phyloP scores from a whole-genome alignment of 92 coral and sea anemone species.

The Palythoa caribaeorum region DNA sequence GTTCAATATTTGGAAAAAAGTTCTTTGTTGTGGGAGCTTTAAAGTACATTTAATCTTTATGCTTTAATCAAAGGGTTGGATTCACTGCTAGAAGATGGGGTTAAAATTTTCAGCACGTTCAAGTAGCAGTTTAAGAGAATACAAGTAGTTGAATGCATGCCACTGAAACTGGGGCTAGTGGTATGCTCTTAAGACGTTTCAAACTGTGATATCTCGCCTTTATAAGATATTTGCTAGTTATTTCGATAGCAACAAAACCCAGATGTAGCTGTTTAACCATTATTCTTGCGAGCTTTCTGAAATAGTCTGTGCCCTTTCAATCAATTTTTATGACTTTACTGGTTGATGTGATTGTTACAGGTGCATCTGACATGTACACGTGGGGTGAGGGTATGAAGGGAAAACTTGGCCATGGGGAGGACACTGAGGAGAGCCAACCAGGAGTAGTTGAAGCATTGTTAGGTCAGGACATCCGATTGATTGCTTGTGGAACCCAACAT shows the following conservation, averaged over 20 bases:
- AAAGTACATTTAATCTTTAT: neutral
- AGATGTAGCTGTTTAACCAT: neutral
- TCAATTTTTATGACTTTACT: too few species aligned
- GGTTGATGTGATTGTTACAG: slow-evolving; percentile 30
- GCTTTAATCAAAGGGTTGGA: neutral
- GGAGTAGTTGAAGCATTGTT: slow-evolving; percentile 87
- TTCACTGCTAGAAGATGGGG: too few species aligned
- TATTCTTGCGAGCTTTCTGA: neutral
- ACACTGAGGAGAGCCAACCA: slow-evolving; percentile 86
- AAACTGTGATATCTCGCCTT: too few species aligned
- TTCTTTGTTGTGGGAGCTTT: neutral
- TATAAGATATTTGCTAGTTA: neutral
- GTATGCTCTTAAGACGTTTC: too few species aligned
- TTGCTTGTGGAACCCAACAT: slow-evolving; percentile 88
- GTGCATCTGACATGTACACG: slow-evolving; percentile 88
- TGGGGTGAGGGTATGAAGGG: slow-evolving; percentile 99
- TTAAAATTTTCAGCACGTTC: too few species aligned
- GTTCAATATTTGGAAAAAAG: neutral
- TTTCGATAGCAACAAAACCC: neutral
- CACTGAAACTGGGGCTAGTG: too few species aligned
- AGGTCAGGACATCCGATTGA: slow-evolving; percentile 74
- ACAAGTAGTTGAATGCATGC: too few species aligned
- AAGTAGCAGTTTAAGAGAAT: too few species aligned
- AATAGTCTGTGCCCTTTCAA: neutral
- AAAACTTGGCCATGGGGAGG: slow-evolving; percentile 98